Conservation (phyloP, 2,888 invertebrate species). For the Xiphydria camelus region DNA sequence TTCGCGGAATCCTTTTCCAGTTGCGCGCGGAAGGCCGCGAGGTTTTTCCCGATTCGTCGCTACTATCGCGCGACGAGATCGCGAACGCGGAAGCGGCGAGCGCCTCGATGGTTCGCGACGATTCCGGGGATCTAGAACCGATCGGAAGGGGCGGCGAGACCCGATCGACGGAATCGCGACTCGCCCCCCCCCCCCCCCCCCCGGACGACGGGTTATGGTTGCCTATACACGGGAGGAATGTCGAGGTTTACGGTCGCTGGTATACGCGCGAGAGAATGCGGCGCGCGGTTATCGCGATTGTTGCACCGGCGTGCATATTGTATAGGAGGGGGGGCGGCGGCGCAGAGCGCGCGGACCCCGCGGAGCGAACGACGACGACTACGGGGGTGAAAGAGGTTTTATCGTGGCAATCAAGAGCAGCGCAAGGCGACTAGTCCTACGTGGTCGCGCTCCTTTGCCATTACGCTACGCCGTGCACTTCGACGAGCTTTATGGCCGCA, state of each 20-base stretch:
- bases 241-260: too few relatives aligned
- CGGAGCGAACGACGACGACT: background rate
- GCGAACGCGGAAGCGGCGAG: background rate
- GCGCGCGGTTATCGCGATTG: too few relatives aligned
- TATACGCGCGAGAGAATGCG: too few relatives aligned
- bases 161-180: background rate
- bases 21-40: too few relatives aligned
- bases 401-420: conserved; percentile 34
- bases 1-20: too few relatives aligned
- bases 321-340: background rate
- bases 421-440: conserved; percentile 24
- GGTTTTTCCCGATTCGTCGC: background rate
- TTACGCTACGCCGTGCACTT: conserved; percentile 26
- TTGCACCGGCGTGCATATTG: too few relatives aligned
- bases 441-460: conserved; percentile 27
- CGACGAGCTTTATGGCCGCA: conserved; percentile 37
- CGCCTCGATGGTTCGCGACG: background rate
- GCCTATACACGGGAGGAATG: too few relatives aligned
- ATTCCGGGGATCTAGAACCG: background rate
- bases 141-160: background rate
- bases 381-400: conserved; percentile 20
- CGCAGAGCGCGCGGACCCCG: conserved; percentile 1
- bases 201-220: too few relatives aligned
- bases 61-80: background rate
- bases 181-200: too few relatives aligned